phyloP scores from a whole-genome alignment of 2,888 invertebrate genomes.

The Cinara cedri region DNA sequence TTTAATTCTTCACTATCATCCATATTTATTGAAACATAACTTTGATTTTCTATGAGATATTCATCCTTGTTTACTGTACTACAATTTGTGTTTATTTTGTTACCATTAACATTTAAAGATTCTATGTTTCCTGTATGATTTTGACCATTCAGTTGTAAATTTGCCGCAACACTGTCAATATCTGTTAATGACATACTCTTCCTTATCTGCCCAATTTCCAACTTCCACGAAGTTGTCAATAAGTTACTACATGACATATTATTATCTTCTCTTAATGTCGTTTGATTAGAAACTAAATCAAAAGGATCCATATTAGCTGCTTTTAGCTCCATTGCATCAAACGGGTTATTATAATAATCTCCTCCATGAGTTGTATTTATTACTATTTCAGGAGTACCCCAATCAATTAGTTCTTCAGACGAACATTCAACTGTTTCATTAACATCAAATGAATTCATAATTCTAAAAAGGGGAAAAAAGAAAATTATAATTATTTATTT shows the following conservation, averaged over 20 bases:
- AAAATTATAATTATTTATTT: no score
- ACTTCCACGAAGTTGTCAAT: constrained; percentile 15
- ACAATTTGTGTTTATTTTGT: not conserved
- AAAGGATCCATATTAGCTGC: constrained; percentile 46
- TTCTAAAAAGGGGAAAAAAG: not conserved
- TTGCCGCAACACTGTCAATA: not conserved
- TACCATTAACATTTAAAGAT: no score
- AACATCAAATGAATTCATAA: constrained; percentile 19
- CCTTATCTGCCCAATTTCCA: not conserved
- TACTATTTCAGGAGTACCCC: constrained; percentile 24
- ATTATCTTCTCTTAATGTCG: not conserved
- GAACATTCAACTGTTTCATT: not conserved
- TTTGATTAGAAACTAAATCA: constrained; percentile 30
- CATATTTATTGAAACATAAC: not conserved
- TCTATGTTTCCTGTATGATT: not conserved
- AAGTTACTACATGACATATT: constrained; percentile 21
- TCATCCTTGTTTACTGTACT: not conserved
- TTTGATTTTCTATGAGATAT: constrained; percentile 7
- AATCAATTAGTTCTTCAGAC: constrained; percentile 25
- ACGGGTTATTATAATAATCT: constrained; percentile 35
- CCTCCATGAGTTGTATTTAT: not conserved
- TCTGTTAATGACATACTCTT: constrained; percentile 31
- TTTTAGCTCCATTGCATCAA: constrained; percentile 41
- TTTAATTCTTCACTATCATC: not conserved
- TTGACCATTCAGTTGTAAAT: not conserved